Conservation (phyloP, 2,113 vertebrate genomes). For the Phrynosoma blainvillii region DNA sequence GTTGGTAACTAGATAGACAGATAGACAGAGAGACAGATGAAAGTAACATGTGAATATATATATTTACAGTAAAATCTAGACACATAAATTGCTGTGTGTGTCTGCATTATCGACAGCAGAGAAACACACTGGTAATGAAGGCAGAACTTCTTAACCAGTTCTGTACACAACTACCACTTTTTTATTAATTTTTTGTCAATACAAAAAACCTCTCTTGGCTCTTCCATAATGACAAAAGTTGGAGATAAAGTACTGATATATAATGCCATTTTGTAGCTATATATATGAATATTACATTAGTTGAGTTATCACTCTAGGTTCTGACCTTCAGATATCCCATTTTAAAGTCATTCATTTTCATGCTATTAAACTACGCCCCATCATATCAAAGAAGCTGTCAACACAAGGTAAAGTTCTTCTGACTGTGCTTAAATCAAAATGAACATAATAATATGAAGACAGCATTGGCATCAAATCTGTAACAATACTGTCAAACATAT, state of each 20-base stretch:
- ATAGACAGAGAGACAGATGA: no score
- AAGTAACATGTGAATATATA: neutral
- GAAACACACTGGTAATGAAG: constrained; percentile 53
- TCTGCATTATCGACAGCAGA: constrained; percentile 57
- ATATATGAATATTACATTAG: constrained; percentile 82
- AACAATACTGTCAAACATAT: neutral
- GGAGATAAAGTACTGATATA: constrained; percentile 76
- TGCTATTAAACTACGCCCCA: constrained; percentile 65
- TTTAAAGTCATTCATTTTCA: constrained; percentile 75
- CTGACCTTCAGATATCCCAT: constrained; percentile 75
- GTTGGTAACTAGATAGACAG: no score
- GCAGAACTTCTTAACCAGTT: constrained; percentile 38
- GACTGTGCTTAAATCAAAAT: constrained; percentile 67
- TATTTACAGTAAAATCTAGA: constrained; percentile 41
- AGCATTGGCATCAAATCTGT: constrained; percentile 11
- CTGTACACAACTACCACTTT: constrained; percentile 57
- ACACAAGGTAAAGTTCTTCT: constrained; percentile 62
- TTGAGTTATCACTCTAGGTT: constrained; percentile 74
- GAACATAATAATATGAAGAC: constrained; percentile 60
- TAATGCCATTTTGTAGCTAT: constrained; percentile 60
- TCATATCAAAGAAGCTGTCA: constrained; percentile 64
- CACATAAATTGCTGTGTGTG: constrained; percentile 61
- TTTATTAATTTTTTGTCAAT: constrained; percentile 67
- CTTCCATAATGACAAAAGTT: constrained; percentile 71
- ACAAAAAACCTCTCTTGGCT: constrained; percentile 63